Evolutionary conservation across 1,140 invertebrate species (phyloP).

Genomic region (Cheumatopsyche charites): DNA sequence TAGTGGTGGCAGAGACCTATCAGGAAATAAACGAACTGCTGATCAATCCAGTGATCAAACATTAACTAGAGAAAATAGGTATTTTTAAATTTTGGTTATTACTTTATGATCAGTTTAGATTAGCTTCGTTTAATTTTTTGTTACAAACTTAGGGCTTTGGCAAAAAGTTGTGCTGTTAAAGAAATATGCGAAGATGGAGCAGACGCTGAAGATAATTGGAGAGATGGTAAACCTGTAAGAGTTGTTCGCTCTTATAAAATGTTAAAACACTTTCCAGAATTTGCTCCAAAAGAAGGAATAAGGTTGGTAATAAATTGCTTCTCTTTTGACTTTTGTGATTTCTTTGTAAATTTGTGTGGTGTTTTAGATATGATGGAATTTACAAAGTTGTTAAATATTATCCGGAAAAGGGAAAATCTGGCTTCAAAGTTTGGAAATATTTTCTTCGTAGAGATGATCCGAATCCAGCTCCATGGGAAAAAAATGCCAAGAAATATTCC

Average conservation of each 20-base stretch:
- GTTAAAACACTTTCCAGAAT: slow-evolving; percentile 74
- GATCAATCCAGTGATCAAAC: slow-evolving; percentile 83
- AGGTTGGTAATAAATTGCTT: slow-evolving; percentile 53
- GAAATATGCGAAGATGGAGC: slow-evolving; percentile 70
- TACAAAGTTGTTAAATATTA: slow-evolving; percentile 88
- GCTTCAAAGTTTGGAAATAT: slow-evolving; percentile 84
- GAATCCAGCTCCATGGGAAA: slow-evolving; percentile 82
- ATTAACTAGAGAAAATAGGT: slow-evolving; percentile 80
- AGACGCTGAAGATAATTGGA: slow-evolving; percentile 73
- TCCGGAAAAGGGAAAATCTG: slow-evolving; percentile 78
- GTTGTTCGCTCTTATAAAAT: slow-evolving; percentile 82
- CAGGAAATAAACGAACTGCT: slow-evolving; percentile 82
- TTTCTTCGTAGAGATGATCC: slow-evolving; percentile 80
- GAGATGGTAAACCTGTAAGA: slow-evolving; percentile 75
- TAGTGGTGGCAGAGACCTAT: slow-evolving; percentile 80
- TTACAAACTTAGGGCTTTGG: slow-evolving; percentile 69
- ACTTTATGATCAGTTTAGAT: not conserved
- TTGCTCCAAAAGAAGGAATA: slow-evolving; percentile 77
- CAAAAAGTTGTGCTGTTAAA: slow-evolving; percentile 76
- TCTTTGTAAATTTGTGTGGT: not conserved
- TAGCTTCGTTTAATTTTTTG: slow-evolving; percentile 3
- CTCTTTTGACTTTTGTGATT: slow-evolving; percentile 8
- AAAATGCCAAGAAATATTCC: slow-evolving; percentile 67
- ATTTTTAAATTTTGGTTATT: slow-evolving; percentile 47
- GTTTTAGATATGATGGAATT: slow-evolving; percentile 72